Evolutionary conservation across 2,888 invertebrate species (phyloP).

Genomic region (Punctoribates punctum): DNA sequence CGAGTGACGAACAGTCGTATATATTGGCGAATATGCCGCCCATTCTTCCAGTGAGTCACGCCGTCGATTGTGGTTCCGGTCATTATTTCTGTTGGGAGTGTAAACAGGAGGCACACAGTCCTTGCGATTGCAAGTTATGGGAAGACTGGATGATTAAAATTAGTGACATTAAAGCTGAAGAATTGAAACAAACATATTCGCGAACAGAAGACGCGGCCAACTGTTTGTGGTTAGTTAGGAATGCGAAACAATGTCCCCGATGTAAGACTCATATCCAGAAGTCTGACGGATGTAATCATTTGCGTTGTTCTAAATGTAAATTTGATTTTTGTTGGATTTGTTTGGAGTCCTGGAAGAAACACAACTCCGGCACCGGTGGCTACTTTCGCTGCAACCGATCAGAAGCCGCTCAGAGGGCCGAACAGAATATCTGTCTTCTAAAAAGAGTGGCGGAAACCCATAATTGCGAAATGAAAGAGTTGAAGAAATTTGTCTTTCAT

Average conservation of each 20-base stretch:
- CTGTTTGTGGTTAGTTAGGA: slow-evolving; percentile 66
- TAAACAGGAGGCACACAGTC: slow-evolving; percentile 64
- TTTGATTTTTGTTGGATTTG: slow-evolving; percentile 71
- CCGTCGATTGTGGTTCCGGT: slow-evolving; percentile 67
- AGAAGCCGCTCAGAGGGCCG: slow-evolving; percentile 63
- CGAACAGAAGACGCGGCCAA: slow-evolving; percentile 62
- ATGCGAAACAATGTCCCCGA: slow-evolving; percentile 67
- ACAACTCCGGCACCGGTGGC: slow-evolving; percentile 66
- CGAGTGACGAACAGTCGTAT: slow-evolving; percentile 16
- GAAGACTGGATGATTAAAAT: slow-evolving; percentile 62
- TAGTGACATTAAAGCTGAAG: slow-evolving; percentile 64
- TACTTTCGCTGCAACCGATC: slow-evolving; percentile 65
- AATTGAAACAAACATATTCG: slow-evolving; percentile 56
- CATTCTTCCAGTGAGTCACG: slow-evolving; percentile 58
- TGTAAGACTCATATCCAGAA: slow-evolving; percentile 69
- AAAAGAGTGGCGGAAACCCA: slow-evolving; percentile 58
- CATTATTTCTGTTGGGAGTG: slow-evolving; percentile 68
- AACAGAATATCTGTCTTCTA: slow-evolving; percentile 57
- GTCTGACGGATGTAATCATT: slow-evolving; percentile 69
- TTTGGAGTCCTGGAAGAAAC: slow-evolving; percentile 67
- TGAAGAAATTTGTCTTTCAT: slow-evolving; percentile 65
- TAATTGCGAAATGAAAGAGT: slow-evolving; percentile 61
- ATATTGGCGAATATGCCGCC: slow-evolving; percentile 47
- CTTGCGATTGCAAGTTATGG: slow-evolving; percentile 65
- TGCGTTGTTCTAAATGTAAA: slow-evolving; percentile 70